Evolutionary conservation across 2,797 vertebrate genomes (phyloP).

Genomic region (Iguana delicatissima): DNA sequence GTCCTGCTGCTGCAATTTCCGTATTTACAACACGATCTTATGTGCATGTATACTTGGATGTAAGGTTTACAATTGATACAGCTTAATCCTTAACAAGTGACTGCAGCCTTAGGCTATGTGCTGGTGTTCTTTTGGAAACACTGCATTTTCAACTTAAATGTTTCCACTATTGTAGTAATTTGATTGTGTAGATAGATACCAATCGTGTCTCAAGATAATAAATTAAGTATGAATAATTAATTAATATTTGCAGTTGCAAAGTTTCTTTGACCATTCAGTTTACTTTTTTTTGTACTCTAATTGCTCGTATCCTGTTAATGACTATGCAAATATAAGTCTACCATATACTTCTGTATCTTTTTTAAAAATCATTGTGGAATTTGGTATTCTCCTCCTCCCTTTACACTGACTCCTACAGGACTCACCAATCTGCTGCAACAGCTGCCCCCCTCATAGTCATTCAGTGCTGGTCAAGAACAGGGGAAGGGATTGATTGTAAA

Average conservation of each 20-base stretch:
- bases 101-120: background rate
- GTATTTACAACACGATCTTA: background rate
- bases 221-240: slow-evolving; percentile 42
- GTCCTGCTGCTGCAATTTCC: background rate
- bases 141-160: background rate
- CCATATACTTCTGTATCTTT: slow-evolving; percentile 48
- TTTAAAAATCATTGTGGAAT: slow-evolving; percentile 21
- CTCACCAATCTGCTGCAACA: too few species aligned
- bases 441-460: too few species aligned
- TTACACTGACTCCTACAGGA: too few species aligned
- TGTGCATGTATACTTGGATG: background rate
- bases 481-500: too few species aligned
- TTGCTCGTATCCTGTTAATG: too few species aligned
- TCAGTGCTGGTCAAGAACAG: too few species aligned
- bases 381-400: too few species aligned
- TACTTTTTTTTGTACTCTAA: slow-evolving; percentile 55
- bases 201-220: background rate
- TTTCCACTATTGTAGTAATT: background rate
- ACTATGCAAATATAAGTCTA: too few species aligned
- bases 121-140: background rate
- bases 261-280: slow-evolving; percentile 41
- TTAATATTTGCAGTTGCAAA: slow-evolving; percentile 25
- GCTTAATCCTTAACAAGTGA: background rate
- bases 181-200: slow-evolving; percentile 42
- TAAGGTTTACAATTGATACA: background rate